Evolutionary conservation across 2,113 vertebrate species (phyloP), one percentile per base, ranked within the genome.

Genomic region (Ciconia boyciana): DNA sequence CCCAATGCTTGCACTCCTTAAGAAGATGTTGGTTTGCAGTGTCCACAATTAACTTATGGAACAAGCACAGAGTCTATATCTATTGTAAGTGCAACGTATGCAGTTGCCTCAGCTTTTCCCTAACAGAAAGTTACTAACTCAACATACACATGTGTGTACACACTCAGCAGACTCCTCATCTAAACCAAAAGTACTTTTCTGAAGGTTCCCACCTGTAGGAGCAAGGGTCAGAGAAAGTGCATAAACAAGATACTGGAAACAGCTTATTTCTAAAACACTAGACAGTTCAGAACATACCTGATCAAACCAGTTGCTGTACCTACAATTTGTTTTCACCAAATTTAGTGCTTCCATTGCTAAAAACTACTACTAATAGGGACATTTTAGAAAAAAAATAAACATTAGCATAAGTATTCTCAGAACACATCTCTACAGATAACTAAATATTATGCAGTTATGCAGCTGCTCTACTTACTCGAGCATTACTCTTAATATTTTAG

Each of bases 101-200:
- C 39, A 52, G 61, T 11, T 85, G 52, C 34, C 61, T 75, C 92
- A 68, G 43, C 69, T 92, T 75, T 60, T 66, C 41, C 49, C 44
- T 87, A 71, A 49, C 1, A 68, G 41, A 43, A 88, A 26, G 31
- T 9, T 13, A 71, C 57, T 92, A 74, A 75, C 64, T 55, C 61
- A 60, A 55, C 39, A 60, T n/a, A 14, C 1, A 62, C 2, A 39
- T 0, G 16, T 36, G 62, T 31, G 10, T 10, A 87, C 0, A 0
- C 57, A 65, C 51, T 72, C 15, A 3, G 36, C 8, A 69, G 66
- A 32, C 14, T 81, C 68, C 72, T 77, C 90, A 94, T 82, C 80
- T 96, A 89, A 71, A 89, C 9, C 26, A 90, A 65, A 31, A 90
- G 36, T 24, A 51, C 34, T 87, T 84, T 55, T 48, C 61, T 65